Conservation (phyloP, 1,140 invertebrate species). For the Drosophila sp. region DNA sequence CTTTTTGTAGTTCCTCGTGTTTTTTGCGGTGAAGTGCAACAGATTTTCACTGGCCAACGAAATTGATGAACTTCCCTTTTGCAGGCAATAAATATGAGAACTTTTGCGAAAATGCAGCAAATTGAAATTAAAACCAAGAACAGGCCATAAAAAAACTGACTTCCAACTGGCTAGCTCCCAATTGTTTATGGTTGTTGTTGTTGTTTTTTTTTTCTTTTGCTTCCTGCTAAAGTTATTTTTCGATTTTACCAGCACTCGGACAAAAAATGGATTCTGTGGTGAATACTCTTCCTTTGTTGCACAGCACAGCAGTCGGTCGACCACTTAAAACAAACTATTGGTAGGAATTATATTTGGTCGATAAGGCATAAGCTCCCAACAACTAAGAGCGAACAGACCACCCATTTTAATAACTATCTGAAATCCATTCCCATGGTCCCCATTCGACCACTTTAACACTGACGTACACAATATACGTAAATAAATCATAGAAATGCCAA, state of each 20-base stretch:
- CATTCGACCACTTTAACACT: no score
- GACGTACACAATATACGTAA: no score
- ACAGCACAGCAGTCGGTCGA: background rate
- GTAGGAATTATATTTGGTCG: background rate
- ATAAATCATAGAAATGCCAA: no score
- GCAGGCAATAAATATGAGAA: conserved; percentile 26
- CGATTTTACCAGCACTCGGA: background rate
- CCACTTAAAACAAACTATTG: background rate
- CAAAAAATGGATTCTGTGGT: background rate
- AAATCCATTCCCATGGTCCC: no score
- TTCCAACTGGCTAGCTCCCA: conserved; percentile 46
- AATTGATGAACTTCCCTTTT: conserved; percentile 49
- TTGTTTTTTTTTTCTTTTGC: conserved; percentile 42
- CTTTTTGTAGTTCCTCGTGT: background rate
- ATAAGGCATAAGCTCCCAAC: background rate
- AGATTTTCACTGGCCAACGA: conserved; percentile 59
- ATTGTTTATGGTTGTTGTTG: conserved; percentile 56
- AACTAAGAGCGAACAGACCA: no score
- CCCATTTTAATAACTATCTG: no score
- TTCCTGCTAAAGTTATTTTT: conserved; percentile 19
- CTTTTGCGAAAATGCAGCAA: conserved; percentile 38
- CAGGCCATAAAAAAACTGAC: conserved; percentile 30
- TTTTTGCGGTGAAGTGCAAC: conserved; percentile 64
- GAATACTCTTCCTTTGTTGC: background rate
- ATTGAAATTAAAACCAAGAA: conserved; percentile 42